These are phyloP conservation scores for Microplitis mediator DNA, from an alignment of 1,140 invertebrate species.

Conservation along the genomic window DNA sequence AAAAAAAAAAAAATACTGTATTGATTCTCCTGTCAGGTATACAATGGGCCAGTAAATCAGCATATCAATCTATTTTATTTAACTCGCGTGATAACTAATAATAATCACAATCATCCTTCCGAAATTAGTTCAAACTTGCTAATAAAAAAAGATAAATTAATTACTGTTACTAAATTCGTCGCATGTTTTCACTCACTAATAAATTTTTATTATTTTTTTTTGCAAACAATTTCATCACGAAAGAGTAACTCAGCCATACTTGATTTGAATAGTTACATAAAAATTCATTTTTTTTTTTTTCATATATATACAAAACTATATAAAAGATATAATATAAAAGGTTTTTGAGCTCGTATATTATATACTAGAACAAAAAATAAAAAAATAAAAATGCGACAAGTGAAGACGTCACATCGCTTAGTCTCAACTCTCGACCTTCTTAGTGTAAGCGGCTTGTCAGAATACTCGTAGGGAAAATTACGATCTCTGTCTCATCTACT, in stretches of 20 bases:
- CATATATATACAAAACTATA: too few relatives aligned
- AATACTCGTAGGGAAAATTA: conserved; percentile 26
- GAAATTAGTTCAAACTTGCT: conserved; percentile 22
- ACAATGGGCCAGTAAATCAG: conserved; percentile 24
- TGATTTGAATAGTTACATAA: too few relatives aligned
- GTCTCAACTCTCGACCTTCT: conserved; percentile 15
- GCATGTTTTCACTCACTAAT: too few relatives aligned
- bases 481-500: conserved; percentile 4
- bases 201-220: neutral
- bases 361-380: neutral
- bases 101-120: conserved; percentile 20
- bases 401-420: neutral
- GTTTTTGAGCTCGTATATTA: too few relatives aligned
- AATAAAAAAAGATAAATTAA: neutral
- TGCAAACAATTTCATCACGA: too few relatives aligned
- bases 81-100: conserved; percentile 26
- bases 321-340: too few relatives aligned
- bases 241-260: too few relatives aligned
- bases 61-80: conserved; percentile 25
- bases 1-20: conserved; percentile 1
- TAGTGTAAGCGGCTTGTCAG: conserved; percentile 30
- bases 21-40: conserved; percentile 8
- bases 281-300: too few relatives aligned
- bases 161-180: too few relatives aligned
- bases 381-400: neutral